Evolutionary conservation across 2,888 invertebrate species (phyloP), one percentile per base, ranked within the genome.

Genomic region (Lagria hirta): DNA sequence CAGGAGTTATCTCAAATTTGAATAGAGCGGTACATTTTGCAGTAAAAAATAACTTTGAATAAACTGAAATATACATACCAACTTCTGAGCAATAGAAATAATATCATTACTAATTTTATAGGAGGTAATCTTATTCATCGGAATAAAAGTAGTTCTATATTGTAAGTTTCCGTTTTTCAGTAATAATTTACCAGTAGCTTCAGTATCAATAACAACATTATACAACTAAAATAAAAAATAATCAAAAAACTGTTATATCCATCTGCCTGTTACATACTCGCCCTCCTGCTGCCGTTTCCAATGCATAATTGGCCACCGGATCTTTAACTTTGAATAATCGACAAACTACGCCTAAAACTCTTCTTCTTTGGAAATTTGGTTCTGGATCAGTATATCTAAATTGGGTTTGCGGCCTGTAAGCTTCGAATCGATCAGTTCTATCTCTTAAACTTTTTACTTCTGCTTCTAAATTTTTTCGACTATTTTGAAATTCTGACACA

Each of bases 201-300:
- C 93, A 26, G 83, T 86, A 64, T 95, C 91, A 18, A 94, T 91
- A 30, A 97, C 85, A 43, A 96, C 86, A 73, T 94, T 90, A 73
- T 86, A 92, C 14, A 97, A 69, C 91, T 95, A 68, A 7, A 45
- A 33, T 38, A 43, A 27, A 32, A 33, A 21, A 10, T 10, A 47
- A 15, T 22, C 13, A n/a, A 12, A n/a, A n/a, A 7, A 12, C 14
- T 42, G 1, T 32, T 33, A 7, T 8, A 5, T 10, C 16, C 14
- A 10, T 30, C 3, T 24, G 26, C 5, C 17, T 11, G 11, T 15
- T 4, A 71, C 75, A 71, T 70, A 93, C 92, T 75, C 80, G 81
- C 46, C 86, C 88, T 4, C 93, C 93, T 8, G 90, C 92, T 4
- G 86, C 85, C 10, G 86, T 84, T 68, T 94, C 92, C 38, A 97